Percentiles rank a stretch among this genome's conserved stretches.
These are phyloP conservation scores for Drosophila parthenogenetica DNA, from an alignment of 2,888 invertebrate genomes.

Conservation along the genomic window DNA sequence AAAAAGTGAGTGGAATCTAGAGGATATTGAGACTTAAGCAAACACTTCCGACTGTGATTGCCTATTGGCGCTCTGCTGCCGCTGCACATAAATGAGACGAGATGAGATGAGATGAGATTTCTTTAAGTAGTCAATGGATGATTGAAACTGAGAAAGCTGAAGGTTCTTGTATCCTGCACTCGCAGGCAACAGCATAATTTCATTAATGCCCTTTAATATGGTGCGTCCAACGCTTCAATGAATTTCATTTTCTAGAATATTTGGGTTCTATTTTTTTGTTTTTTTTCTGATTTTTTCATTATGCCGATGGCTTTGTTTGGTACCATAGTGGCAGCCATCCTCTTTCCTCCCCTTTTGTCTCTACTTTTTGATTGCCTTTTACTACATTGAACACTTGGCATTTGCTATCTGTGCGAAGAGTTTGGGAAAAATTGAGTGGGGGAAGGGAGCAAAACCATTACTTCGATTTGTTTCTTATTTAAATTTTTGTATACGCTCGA, in stretches of 20 bases:
- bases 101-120: slow-evolving; percentile 3
- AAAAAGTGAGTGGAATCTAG: background rate
- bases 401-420: slow-evolving; percentile 60
- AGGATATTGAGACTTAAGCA: background rate
- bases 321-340: slow-evolving; percentile 22
- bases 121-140: background rate
- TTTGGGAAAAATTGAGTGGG: background rate
- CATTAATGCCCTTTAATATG: slow-evolving; percentile 69
- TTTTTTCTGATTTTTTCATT: slow-evolving; percentile 58
- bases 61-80: background rate
- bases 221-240: slow-evolving; percentile 61
- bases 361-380: slow-evolving; percentile 56
- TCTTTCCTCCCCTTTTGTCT: slow-evolving; percentile 8
- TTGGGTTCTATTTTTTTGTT: slow-evolving; percentile 5
- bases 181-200: slow-evolving; percentile 57
- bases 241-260: slow-evolving; percentile 46
- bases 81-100: slow-evolving; percentile 15
- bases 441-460: slow-evolving; percentile 51
- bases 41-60: slow-evolving; percentile 4
- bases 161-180: slow-evolving; percentile 19
- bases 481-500: slow-evolving; percentile 74
- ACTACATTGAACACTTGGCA: slow-evolving; percentile 73
- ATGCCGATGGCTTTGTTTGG: slow-evolving; percentile 58
- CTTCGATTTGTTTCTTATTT: slow-evolving; percentile 81
- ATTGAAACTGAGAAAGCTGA: background rate